Conservation (phyloP, 2,888 invertebrate species). For the Pachymerium ferrugineum region DNA sequence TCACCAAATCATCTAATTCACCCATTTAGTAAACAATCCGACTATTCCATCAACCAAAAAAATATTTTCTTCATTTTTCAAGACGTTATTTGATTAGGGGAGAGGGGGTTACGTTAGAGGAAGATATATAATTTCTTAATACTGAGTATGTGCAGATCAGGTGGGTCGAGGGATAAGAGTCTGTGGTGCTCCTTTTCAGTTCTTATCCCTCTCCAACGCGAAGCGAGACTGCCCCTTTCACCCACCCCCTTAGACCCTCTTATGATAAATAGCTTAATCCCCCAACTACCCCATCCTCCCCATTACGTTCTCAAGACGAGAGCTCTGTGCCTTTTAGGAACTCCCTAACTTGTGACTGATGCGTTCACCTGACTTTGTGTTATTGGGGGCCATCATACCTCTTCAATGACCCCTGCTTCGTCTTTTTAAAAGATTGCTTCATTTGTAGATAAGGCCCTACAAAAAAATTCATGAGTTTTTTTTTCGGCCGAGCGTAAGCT, state of each 20-base stretch:
- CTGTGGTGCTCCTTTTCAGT: slow-evolving; percentile 17
- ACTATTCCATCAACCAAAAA: no score
- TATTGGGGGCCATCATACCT: background rate
- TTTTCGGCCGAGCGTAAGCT: background rate
- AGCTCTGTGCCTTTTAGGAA: slow-evolving; percentile 10
- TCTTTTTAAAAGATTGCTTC: slow-evolving; percentile 1
- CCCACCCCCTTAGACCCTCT: slow-evolving; percentile 18
- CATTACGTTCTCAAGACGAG: slow-evolving; percentile 17
- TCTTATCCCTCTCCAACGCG: slow-evolving; percentile 33
- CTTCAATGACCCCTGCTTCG: slow-evolving; percentile 9
- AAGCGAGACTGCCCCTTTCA: slow-evolving; percentile 27
- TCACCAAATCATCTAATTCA: no score
- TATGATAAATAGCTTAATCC: slow-evolving; percentile 19
- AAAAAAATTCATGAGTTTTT: slow-evolving; percentile 5
- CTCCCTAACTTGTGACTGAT: slow-evolving; percentile 14
- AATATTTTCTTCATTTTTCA: no score
- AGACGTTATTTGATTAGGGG: no score
- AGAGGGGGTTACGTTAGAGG: no score
- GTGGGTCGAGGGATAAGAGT: slow-evolving; percentile 13
- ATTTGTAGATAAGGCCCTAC: background rate
- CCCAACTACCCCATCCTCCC: background rate
- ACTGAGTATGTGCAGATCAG: background rate
- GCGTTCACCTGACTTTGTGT: slow-evolving; percentile 13
- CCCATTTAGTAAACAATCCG: no score
- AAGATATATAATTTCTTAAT: background rate